These are phyloP conservation scores for Urocolius indicus DNA, from an alignment of 2,113 vertebrate genomes.

Conservation along the genomic window DNA sequence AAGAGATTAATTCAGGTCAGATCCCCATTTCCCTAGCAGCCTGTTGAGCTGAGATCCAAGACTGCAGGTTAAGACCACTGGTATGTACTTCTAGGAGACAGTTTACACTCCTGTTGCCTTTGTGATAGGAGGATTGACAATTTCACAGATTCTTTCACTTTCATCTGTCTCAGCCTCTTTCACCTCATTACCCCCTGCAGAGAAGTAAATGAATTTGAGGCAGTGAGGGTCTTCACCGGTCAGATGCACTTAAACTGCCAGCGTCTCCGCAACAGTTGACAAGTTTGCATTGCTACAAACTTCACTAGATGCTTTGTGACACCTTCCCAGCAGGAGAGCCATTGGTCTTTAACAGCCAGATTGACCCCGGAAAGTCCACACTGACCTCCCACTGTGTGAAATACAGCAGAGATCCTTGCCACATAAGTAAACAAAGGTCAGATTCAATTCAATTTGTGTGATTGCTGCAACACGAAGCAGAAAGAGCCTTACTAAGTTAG, in stretches of 20 bases:
- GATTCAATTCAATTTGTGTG: background rate
- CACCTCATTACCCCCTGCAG: background rate
- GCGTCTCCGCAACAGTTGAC: conserved; percentile 2
- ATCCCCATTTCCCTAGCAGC: background rate
- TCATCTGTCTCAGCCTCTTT: conserved; percentile 3
- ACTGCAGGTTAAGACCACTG: background rate
- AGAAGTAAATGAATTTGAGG: conserved; percentile 43
- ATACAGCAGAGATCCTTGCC: background rate
- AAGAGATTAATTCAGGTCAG: background rate
- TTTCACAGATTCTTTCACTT: conserved; percentile 51
- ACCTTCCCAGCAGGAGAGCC: conserved; percentile 27
- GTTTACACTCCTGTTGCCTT: conserved; percentile 1
- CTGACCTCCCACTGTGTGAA: background rate
- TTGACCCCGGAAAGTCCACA: conserved; percentile 18
- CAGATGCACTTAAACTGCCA: background rate
- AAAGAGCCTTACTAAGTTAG: background rate
- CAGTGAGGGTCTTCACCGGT: background rate
- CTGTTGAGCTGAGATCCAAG: background rate
- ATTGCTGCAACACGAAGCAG: background rate
- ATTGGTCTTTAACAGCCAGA: background rate
- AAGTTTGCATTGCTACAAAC: background rate
- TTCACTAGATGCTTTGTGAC: conserved; percentile 14
- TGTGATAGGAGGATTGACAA: conserved; percentile 9
- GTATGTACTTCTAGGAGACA: background rate
- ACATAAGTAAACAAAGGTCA: background rate